phyloP scores from a whole-genome alignment of 2,888 invertebrate species.

The Bembecia ichneumoniformis region DNA sequence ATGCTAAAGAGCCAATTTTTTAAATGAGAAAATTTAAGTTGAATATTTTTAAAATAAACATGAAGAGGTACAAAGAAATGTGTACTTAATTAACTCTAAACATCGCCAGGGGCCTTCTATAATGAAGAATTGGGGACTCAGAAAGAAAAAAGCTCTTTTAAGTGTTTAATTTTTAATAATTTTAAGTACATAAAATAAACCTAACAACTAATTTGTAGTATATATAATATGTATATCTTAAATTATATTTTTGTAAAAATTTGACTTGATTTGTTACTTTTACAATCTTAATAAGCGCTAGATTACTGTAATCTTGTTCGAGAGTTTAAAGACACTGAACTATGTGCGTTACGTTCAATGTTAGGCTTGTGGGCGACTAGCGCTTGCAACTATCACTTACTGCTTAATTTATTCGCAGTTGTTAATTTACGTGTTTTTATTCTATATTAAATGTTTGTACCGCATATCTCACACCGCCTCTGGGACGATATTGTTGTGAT shows the following conservation, averaged over 20 bases:
- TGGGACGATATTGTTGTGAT: slow-evolving; percentile 75
- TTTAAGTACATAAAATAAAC: slow-evolving; percentile 73
- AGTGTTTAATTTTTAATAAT: slow-evolving; percentile 68
- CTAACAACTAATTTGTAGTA: slow-evolving; percentile 72
- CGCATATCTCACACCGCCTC: slow-evolving; percentile 68
- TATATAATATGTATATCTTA: slow-evolving; percentile 72
- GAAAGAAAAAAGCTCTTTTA: slow-evolving; percentile 10
- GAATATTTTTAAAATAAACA: no score
- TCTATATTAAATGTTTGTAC: slow-evolving; percentile 30
- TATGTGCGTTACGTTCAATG: slow-evolving; percentile 24
- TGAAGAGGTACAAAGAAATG: no score
- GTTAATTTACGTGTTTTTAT: slow-evolving; percentile 43
- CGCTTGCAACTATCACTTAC: slow-evolving; percentile 65
- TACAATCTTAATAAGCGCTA: slow-evolving; percentile 60
- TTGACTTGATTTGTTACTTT: slow-evolving; percentile 68
- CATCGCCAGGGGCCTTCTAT: no score
- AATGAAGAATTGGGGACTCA: no score
- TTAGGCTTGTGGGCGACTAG: slow-evolving; percentile 59
- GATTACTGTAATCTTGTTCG: slow-evolving; percentile 50
- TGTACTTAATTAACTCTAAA: no score
- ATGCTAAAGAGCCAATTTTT: no score
- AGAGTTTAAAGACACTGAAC: slow-evolving; percentile 51
- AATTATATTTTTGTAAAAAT: slow-evolving; percentile 68
- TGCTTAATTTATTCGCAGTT: slow-evolving; percentile 60
- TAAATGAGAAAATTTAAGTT: no score